Evolutionary conservation across 2,888 invertebrate species (phyloP).

Genomic region (Eupithecia exiguata): DNA sequence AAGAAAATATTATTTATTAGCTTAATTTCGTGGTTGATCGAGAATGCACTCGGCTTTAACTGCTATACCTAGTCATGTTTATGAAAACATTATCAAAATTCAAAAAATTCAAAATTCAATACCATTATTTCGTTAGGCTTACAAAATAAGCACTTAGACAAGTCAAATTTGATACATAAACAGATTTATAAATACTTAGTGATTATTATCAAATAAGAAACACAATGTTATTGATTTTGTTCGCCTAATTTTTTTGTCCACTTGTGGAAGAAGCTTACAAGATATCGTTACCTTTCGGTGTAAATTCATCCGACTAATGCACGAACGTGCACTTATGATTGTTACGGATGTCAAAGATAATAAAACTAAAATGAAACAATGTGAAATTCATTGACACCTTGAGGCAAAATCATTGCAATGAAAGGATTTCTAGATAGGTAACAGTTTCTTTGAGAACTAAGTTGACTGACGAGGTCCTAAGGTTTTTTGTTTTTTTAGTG

Average conservation of each 20-base stretch:
- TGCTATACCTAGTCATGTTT: no score
- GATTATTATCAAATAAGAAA: no score
- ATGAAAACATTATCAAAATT: background rate
- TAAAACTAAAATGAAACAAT: constrained; percentile 50
- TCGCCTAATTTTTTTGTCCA: no score
- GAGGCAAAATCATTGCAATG: background rate
- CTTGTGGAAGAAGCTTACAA: no score
- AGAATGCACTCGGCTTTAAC: background rate
- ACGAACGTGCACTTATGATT: constrained; percentile 64
- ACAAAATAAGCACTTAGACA: no score
- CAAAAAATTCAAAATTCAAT: no score
- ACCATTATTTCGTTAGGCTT: no score
- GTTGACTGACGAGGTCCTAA: background rate
- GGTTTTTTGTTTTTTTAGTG: no score
- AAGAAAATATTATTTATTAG: background rate
- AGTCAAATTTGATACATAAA: no score
- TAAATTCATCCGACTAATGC: constrained; percentile 55
- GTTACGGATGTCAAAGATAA: constrained; percentile 65
- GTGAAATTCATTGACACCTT: background rate
- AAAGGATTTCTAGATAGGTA: background rate
- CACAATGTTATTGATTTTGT: no score
- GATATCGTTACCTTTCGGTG: constrained; percentile 55
- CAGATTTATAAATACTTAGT: no score
- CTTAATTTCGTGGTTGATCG: background rate
- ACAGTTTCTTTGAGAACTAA: background rate